These are phyloP conservation scores for Zosterops hypoxanthus DNA, from an alignment of 2,113 vertebrate genomes.

Conservation along the genomic window DNA sequence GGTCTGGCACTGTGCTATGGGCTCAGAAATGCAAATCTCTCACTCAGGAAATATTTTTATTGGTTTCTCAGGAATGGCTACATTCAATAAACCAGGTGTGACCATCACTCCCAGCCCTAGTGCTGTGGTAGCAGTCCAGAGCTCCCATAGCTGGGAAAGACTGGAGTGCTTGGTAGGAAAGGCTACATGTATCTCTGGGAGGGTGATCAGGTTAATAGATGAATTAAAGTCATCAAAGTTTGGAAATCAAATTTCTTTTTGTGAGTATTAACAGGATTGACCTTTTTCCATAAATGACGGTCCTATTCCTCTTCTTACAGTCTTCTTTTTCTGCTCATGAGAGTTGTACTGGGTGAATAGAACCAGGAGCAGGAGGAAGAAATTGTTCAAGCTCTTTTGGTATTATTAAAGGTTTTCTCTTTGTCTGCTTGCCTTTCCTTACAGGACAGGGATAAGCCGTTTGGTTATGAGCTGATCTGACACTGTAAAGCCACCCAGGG, in stretches of 20 bases:
- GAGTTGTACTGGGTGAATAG: not conserved
- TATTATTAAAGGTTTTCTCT: not conserved
- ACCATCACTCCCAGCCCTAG: not conserved
- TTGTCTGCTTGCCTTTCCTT: not conserved
- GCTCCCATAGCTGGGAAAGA: not conserved
- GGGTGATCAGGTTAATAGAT: not conserved
- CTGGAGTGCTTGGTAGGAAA: not conserved
- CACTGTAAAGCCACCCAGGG: not conserved
- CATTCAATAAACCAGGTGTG: not conserved
- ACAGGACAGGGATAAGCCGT: not conserved
- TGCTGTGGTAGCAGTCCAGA: not conserved
- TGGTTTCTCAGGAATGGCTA: not conserved
- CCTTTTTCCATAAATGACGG: not conserved
- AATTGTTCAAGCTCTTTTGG: not conserved
- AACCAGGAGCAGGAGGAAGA: not conserved
- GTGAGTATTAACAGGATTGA: not conserved
- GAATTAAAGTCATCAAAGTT: not conserved
- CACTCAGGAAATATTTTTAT: not conserved
- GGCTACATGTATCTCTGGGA: fast-evolving
- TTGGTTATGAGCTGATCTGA: not conserved
- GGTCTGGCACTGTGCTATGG: not conserved
- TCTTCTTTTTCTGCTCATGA: not conserved
- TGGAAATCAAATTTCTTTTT: not conserved
- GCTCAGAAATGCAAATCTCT: not conserved
- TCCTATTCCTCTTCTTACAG: not conserved